Conservation (phyloP, 2,888 invertebrate genomes). For the Alsophila aescularia region DNA sequence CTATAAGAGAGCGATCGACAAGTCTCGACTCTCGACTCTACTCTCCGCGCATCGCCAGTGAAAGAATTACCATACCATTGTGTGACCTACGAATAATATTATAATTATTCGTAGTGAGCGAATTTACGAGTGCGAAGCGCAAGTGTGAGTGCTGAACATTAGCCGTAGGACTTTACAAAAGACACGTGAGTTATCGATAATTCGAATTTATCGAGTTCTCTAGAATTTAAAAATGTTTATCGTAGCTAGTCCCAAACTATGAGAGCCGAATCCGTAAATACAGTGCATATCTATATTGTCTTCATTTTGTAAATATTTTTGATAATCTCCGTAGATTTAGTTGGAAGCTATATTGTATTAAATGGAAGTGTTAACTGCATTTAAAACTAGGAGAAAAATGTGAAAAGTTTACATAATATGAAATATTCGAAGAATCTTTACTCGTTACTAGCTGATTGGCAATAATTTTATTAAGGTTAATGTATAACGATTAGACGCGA, state of each 20-base stretch:
- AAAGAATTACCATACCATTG: conserved; percentile 63
- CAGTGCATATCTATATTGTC: conserved; percentile 75
- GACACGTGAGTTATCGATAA: conserved; percentile 41
- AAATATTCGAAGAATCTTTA: conserved; percentile 52
- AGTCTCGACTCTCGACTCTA: conserved; percentile 6
- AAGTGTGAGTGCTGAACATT: conserved; percentile 41
- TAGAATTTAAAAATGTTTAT: conserved; percentile 29
- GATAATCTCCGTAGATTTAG: conserved; percentile 58
- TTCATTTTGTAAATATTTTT: conserved; percentile 78
- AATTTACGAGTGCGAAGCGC: conserved; percentile 46
- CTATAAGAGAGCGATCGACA: conserved; percentile 2
- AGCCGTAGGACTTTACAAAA: conserved; percentile 51
- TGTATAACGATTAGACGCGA: conserved; percentile 66
- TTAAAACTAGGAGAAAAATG: conserved; percentile 58
- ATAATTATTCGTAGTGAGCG: no score
- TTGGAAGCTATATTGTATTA: conserved; percentile 33
- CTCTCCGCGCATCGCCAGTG: conserved; percentile 27
- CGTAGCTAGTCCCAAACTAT: conserved; percentile 59
- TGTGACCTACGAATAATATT: no score
- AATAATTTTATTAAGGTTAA: conserved; percentile 71
- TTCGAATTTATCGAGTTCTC: conserved; percentile 21
- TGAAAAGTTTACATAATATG: conserved; percentile 57
- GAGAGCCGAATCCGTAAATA: conserved; percentile 60
- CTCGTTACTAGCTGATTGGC: conserved; percentile 75
- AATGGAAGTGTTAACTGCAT: conserved; percentile 65